A percentile compares a stretch with the other conserved stretches of the same genome.
phyloP scores from a whole-genome alignment of 2,888 invertebrate genomes.

The Norana najaformis region DNA sequence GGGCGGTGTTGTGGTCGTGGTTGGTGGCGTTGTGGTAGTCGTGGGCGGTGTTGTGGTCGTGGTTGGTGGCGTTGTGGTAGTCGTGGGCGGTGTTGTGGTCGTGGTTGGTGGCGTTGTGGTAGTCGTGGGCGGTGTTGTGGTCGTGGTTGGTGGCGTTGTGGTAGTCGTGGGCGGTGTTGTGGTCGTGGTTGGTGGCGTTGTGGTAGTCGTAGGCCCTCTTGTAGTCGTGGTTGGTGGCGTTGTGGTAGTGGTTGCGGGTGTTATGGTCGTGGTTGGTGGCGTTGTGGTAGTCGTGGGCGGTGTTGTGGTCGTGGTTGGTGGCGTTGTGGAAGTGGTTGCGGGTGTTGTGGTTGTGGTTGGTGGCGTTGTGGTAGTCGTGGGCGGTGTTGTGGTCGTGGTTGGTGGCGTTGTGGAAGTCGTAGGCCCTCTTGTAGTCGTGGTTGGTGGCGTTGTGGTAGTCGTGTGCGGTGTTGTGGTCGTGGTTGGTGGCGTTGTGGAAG shows the following conservation, averaged over 20 bases:
- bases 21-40: neutral
- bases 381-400: no score
- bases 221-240: neutral
- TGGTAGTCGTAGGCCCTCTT: no score
- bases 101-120: neutral
- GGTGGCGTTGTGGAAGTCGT: neutral
- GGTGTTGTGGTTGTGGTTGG: no score
- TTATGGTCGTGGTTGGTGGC: no score
- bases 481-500: neutral
- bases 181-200: neutral
- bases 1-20: neutral
- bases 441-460: neutral
- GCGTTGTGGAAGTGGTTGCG: no score
- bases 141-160: neutral
- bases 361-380: no score
- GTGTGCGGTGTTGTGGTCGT: neutral
- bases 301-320: no score
- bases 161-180: neutral
- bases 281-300: neutral
- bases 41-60: neutral
- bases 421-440: no score
- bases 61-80: neutral
- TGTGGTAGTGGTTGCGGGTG: neutral
- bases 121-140: neutral
- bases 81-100: neutral